Base-by-base conservation (phyloP, 2,113 vertebrate species). In the Xenopus borealis region DNA sequence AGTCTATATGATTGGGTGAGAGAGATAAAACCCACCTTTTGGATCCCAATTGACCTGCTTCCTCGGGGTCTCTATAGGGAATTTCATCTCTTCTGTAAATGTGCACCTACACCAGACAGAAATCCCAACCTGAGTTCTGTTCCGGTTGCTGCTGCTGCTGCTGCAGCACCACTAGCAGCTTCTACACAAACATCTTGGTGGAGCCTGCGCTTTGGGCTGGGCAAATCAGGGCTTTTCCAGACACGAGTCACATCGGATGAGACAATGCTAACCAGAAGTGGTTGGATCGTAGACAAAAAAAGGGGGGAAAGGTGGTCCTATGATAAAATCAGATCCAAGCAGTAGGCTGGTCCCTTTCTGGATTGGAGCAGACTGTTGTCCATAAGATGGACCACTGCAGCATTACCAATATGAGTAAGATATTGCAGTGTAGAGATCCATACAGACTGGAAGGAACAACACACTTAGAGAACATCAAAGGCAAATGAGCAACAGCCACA, bases 31-130 rank as follows among this genome's bases (percentile, higher is more conserved):
- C 96, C 86, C 86, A 99, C 97, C 97, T 99, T 96, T 91, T 12
- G 94, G 94, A 85, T 97, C 94, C 95, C 95, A 98, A 90, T 97
- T 98, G 85, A 98, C 96, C 90, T 98, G 94, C 90, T 99, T 99
- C 82, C 94, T 93, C 82, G 93, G 95, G 85, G 86, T 95, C 89
- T 99, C 96, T 80, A 97, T 91, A 91, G 96, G 96, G 92, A 98
- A 99, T 98, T 98, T 99, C 97, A 99, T 99, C 80, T 90, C 89
- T 93, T 81, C 87, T 88, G 88, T 88, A 89, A 84, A 86, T 87
- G 81, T 79, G 79, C 81, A 80, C 81, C 83, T 85, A 80, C 86
- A 78, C 66, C 75, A 72, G 82, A 83, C 86, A 81, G 86, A 86
- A 83, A 80, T 85, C 79, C 80, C 79, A 74, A 77, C 85, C 84